A percentile compares a stretch with the other conserved stretches of the same genome.
Conservation (phyloP, 2,888 invertebrate species). For the Liopterus haemorrhoidalis region DNA sequence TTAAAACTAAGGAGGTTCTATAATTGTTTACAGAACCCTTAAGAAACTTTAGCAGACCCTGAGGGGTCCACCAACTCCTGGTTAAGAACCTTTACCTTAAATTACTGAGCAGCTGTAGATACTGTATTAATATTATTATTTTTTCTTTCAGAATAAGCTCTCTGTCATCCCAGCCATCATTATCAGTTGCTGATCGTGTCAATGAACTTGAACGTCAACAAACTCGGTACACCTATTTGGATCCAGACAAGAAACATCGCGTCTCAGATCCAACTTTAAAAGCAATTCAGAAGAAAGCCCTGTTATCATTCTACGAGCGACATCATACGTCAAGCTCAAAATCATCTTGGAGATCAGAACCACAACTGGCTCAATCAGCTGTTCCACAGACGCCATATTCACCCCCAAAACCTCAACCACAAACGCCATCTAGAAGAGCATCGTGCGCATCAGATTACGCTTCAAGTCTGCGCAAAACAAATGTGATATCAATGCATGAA, state of each 20-base stretch:
- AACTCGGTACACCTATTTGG: slow-evolving; percentile 61
- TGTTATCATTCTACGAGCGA: slow-evolving; percentile 73
- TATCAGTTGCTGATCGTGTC: slow-evolving; percentile 61
- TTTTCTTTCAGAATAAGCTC: slow-evolving; percentile 38
- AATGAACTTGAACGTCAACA: slow-evolving; percentile 58
- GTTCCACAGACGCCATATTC: slow-evolving; percentile 31
- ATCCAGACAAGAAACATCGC: slow-evolving; percentile 66
- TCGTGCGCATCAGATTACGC: slow-evolving; percentile 66
- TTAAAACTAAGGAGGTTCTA: too few relatives aligned
- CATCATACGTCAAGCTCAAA: slow-evolving; percentile 48
- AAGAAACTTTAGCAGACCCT: too few relatives aligned
- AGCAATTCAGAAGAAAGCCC: slow-evolving; percentile 75
- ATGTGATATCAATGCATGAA: slow-evolving; percentile 40
- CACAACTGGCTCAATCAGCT: slow-evolving; percentile 47
- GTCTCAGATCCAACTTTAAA: slow-evolving; percentile 69
- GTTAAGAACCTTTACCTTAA: too few relatives aligned
- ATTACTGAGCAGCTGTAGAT: too few relatives aligned
- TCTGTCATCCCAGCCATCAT: slow-evolving; percentile 43
- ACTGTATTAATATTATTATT: slow-evolving; percentile 7
- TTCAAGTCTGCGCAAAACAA: slow-evolving; percentile 44
- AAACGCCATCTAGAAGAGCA: slow-evolving; percentile 52
- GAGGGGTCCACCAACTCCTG: too few relatives aligned
- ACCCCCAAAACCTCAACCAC: slow-evolving; percentile 40
- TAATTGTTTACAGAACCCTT: too few relatives aligned
- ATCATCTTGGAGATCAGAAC: slow-evolving; percentile 54